Percentiles rank a stretch among this genome's conserved stretches.
phyloP scores from a whole-genome alignment of 2,113 vertebrate species.

The Corynorhinus townsendii region DNA sequence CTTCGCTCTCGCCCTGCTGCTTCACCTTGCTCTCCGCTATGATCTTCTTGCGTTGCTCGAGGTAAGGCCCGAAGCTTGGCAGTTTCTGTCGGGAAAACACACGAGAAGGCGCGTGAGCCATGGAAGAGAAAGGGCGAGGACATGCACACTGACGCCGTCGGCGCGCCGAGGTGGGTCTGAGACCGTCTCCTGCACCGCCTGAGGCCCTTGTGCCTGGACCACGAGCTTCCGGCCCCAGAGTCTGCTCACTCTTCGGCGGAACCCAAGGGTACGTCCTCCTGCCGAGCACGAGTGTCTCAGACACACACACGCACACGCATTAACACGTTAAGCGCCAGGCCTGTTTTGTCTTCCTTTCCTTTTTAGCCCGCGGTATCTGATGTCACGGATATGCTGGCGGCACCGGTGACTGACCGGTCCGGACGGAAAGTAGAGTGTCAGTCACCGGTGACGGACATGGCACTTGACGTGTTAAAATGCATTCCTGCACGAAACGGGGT shows the following conservation, averaged over 20 bases:
- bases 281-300: neutral
- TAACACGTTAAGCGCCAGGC: neutral
- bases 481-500: conserved; percentile 15
- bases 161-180: neutral
- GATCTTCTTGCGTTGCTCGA: conserved; percentile 84
- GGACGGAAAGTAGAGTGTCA: no score
- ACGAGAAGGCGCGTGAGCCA: neutral
- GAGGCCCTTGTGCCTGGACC: neutral
- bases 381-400: no score
- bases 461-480: neutral
- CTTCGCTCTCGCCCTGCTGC: conserved; percentile 60
- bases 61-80: conserved; percentile 92
- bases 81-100: conserved; percentile 82
- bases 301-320: neutral
- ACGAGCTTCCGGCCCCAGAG: neutral
- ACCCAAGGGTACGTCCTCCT: neutral
- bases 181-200: neutral
- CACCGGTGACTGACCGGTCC: no score
- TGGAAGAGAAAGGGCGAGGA: neutral
- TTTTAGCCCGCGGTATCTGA: no score
- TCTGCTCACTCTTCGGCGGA: neutral
- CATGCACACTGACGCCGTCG: neutral
- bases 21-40: conserved; percentile 85
- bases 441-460: no score
- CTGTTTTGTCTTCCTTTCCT: no score